A percentile compares a stretch with the other conserved stretches of the same genome.
Evolutionary conservation across 2,888 invertebrate species (phyloP).

Genomic region (Acleris literana): DNA sequence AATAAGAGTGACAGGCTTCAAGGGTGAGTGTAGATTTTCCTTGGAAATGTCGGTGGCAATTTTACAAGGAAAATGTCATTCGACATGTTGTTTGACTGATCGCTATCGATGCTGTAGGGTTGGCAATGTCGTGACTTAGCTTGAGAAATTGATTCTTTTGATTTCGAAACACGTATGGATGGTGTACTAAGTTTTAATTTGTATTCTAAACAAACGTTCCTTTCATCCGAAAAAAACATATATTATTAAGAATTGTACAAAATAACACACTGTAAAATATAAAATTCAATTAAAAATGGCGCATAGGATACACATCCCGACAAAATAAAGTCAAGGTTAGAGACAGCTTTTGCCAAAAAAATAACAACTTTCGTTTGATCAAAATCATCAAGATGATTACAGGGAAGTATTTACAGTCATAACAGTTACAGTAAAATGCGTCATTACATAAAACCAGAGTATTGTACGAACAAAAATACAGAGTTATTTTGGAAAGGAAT

Average conservation of each 20-base stretch:
- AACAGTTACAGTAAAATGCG: slow-evolving; percentile 15
- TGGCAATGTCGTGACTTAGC: slow-evolving; percentile 43
- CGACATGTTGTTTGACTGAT: slow-evolving; percentile 62
- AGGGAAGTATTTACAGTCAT: neutral
- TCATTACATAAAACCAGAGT: slow-evolving; percentile 17
- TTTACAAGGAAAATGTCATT: slow-evolving; percentile 60
- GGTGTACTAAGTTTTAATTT: too few relatives aligned
- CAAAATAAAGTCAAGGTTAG: too few relatives aligned
- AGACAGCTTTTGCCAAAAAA: neutral
- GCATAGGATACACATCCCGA: too few relatives aligned
- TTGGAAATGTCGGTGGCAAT: slow-evolving; percentile 39
- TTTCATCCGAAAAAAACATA: too few relatives aligned
- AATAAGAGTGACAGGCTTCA: neutral
- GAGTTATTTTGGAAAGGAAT: slow-evolving; percentile 33
- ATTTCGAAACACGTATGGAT: too few relatives aligned
- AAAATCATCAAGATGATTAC: neutral
- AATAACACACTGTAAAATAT: too few relatives aligned
- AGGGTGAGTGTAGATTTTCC: neutral
- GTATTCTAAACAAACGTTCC: too few relatives aligned
- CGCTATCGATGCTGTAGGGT: slow-evolving; percentile 59
- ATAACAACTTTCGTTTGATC: neutral
- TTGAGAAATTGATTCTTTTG: slow-evolving; percentile 4
- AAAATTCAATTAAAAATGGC: too few relatives aligned
- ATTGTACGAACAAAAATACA: slow-evolving; percentile 23
- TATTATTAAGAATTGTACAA: too few relatives aligned